Evolutionary conservation across 2,888 invertebrate genomes (phyloP).

Genomic region (Thereva unica): DNA sequence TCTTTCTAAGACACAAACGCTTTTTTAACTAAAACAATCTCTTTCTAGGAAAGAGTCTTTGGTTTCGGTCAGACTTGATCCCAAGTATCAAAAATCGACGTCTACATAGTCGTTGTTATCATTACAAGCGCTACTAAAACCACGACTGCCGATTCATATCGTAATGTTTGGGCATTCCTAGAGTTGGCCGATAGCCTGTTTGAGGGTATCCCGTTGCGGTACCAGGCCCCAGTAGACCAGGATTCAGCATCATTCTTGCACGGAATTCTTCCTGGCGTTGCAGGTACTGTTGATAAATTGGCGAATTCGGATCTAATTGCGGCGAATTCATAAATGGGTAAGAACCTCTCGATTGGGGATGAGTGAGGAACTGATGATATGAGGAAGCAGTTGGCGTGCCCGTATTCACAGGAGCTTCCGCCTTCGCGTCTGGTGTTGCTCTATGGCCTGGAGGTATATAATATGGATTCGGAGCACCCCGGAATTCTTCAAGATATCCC

Average conservation of each 20-base stretch:
- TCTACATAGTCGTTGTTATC: not conserved
- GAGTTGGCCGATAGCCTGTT: slow-evolving; percentile 64
- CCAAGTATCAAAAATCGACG: too few relatives aligned
- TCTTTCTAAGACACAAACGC: too few relatives aligned
- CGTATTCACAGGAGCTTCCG: slow-evolving; percentile 61
- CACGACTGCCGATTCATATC: slow-evolving; percentile 72
- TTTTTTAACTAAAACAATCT: too few relatives aligned
- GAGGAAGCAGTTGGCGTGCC: slow-evolving; percentile 58
- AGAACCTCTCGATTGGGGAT: slow-evolving; percentile 60
- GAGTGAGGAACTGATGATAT: slow-evolving; percentile 66
- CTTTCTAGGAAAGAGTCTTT: too few relatives aligned
- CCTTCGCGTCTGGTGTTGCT: slow-evolving; percentile 46
- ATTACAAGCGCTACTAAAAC: slow-evolving; percentile 60
- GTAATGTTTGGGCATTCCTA: slow-evolving; percentile 74
- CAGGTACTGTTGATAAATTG: slow-evolving; percentile 74
- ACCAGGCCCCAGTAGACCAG: slow-evolving; percentile 53
- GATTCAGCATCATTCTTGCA: slow-evolving; percentile 62
- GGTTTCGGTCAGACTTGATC: too few relatives aligned
- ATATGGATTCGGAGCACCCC: slow-evolving; percentile 67
- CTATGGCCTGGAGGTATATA: slow-evolving; percentile 61
- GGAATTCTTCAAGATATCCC: slow-evolving; percentile 71
- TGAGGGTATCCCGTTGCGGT: slow-evolving; percentile 65
- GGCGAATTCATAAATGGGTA: slow-evolving; percentile 66
- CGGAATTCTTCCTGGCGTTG: slow-evolving; percentile 67
- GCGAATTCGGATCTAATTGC: slow-evolving; percentile 66